Evolutionary conservation across 2,113 vertebrate species (phyloP).

Genomic region (Brachyistius frenatus): DNA sequence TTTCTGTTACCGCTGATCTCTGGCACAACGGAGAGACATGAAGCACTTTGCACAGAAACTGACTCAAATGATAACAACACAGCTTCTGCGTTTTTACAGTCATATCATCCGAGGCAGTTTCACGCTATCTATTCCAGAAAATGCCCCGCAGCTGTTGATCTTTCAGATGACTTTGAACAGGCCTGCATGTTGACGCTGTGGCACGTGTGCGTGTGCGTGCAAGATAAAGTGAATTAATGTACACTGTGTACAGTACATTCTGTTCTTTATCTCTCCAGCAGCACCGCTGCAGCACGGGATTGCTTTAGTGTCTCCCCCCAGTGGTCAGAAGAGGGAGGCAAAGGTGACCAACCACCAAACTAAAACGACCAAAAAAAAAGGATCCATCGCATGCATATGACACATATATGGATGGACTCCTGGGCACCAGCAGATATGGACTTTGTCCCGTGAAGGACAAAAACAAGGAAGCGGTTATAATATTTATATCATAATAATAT

Average conservation of each 20-base stretch:
- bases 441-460: not conserved
- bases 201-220: not conserved
- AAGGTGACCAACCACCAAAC: not conserved
- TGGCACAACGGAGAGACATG: not conserved
- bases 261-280: constrained; percentile 53
- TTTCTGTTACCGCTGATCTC: constrained; percentile 4
- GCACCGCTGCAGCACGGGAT: not conserved
- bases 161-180: constrained; percentile 5
- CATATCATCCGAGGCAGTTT: no score
- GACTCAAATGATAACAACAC: not conserved
- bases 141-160: not conserved
- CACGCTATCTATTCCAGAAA: not conserved
- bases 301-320: constrained; percentile 52
- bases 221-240: constrained; percentile 19
- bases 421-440: not conserved
- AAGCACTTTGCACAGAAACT: not conserved
- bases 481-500: no score
- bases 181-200: not conserved
- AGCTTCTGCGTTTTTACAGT: not conserved
- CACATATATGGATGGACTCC: not conserved
- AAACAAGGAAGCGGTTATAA: no score
- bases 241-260: constrained; percentile 77
- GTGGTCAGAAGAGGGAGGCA: constrained; percentile 33
- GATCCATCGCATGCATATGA: not conserved
- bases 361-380: not conserved